These are phyloP conservation scores for Thaumatotibia leucotreta DNA, from an alignment of 1,140 invertebrate genomes.

Conservation along the genomic window DNA sequence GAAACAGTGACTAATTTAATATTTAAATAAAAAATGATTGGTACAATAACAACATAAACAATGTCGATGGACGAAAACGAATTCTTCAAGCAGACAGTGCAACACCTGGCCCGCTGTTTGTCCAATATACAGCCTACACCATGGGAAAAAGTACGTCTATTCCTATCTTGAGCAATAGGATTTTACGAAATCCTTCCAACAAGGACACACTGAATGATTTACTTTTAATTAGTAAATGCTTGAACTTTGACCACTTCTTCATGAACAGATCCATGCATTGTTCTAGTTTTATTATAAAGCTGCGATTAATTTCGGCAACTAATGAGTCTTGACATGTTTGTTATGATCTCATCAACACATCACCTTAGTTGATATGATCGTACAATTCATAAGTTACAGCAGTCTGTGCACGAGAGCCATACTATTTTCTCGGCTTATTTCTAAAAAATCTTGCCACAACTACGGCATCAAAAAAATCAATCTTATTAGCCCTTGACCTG, in stretches of 20 bases:
- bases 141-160: constrained; percentile 85
- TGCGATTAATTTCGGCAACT: not conserved
- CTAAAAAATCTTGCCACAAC: no score
- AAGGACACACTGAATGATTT: constrained; percentile 26
- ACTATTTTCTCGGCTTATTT: no score
- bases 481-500: not conserved
- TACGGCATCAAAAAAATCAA: not conserved
- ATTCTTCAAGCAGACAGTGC: constrained; percentile 92
- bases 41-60: constrained; percentile 35
- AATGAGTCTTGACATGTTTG: not conserved
- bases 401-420: no score
- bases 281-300: not conserved
- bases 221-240: not conserved
- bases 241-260: not conserved
- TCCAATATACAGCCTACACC: constrained; percentile 89
- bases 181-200: constrained; percentile 27
- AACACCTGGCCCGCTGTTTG: constrained; percentile 91
- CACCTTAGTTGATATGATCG: not conserved
- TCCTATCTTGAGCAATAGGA: constrained; percentile 26
- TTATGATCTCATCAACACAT: not conserved
- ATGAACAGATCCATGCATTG: not conserved
- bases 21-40: constrained; percentile 46
- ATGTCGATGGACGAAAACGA: constrained; percentile 82
- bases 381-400: not conserved
- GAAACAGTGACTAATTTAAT: not conserved